Conservation (phyloP, 2,797 vertebrate species). For the Fundulus diaphanus region DNA sequence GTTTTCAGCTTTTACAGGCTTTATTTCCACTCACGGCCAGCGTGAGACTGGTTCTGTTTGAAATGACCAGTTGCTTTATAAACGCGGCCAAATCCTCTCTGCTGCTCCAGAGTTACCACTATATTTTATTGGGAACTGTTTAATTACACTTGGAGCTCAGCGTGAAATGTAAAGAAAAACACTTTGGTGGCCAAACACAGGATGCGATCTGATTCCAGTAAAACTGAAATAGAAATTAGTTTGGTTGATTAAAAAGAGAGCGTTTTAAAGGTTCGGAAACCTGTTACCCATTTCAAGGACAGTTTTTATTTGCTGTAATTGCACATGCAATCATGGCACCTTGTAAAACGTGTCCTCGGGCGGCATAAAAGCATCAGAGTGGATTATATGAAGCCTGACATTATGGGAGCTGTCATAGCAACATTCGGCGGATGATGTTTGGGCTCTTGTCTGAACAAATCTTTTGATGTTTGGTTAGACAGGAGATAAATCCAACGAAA, state of each 20-base stretch:
- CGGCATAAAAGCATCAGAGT: conserved; percentile 36
- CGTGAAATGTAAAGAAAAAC: conserved; percentile 51
- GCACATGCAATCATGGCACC: conserved; percentile 70
- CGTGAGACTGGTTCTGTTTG: conserved; percentile 30
- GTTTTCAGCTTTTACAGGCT: conserved; percentile 64
- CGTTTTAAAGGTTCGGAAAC: conserved; percentile 54
- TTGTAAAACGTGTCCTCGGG: conserved; percentile 62
- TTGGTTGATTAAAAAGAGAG: conserved; percentile 48
- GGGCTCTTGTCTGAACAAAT: conserved; percentile 52
- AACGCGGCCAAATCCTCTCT: conserved; percentile 28
- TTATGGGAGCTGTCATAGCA: conserved; percentile 48
- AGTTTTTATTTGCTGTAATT: conserved; percentile 67
- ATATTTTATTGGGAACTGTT: conserved; percentile 53
- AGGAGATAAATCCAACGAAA: conserved; percentile 40
- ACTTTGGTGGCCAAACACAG: conserved; percentile 54
- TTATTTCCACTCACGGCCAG: conserved; percentile 30
- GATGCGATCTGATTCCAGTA: conserved; percentile 47
- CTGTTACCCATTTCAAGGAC: conserved; percentile 66
- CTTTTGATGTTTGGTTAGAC: conserved; percentile 37
- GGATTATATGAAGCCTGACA: conserved; percentile 39
- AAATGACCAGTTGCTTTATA: conserved; percentile 42
- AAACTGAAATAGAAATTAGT: conserved; percentile 63
- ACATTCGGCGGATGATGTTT: conserved; percentile 34
- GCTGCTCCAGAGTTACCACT: conserved; percentile 21
- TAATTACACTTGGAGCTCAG: conserved; percentile 52